Evolutionary conservation across 2,888 invertebrate species (phyloP), one percentile per base, ranked within the genome.

Genomic region (Stratiomys singularior): DNA sequence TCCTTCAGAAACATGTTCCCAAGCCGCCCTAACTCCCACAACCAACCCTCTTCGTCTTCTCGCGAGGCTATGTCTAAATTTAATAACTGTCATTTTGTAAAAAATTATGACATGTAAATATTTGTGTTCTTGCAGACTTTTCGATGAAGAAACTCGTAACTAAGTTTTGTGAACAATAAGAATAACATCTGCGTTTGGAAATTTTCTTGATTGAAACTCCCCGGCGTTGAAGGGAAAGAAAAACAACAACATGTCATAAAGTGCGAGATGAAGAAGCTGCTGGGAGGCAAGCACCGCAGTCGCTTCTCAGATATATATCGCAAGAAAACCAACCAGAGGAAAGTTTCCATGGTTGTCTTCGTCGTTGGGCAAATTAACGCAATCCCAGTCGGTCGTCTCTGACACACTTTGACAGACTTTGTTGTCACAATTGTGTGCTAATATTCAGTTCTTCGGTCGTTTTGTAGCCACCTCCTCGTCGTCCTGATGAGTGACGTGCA

Each of bases 321-420:
- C 4, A 25, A 69, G 25, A 21, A 69, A 69, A 25, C 69, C 46
- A 69, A 69, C 69, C 69, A 30, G 15, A 47, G 69, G 47, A 69
- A 69, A 69, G 69, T 69, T 69, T 37, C 47, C 47, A 21, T 47
- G n/a, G 69, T 69, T 69, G 66, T 37, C 66, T 28, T 28, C n/a
- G 69, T 25, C 47, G 69, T 23, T 69, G 69, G 47, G 25, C 47
- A 60, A 60, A 74, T 74, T 74, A 74, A 74, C 74, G 30, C 74
- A 74, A 74, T 74, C 74, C 44, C 74, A 74, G 74, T 74, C 60
- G 74, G 74, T 74, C 60, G 74, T 74, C 74, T 15, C 37, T 74
- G 74, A 74, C 74, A 74, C 74, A 27, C 60, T 74, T 60, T 74
- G 74, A 74, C 74, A 74, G 60, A 74, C 74, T 58, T 37, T 74